phyloP scores from a whole-genome alignment of 2,888 invertebrate species.

The Agrotis clavis region DNA sequence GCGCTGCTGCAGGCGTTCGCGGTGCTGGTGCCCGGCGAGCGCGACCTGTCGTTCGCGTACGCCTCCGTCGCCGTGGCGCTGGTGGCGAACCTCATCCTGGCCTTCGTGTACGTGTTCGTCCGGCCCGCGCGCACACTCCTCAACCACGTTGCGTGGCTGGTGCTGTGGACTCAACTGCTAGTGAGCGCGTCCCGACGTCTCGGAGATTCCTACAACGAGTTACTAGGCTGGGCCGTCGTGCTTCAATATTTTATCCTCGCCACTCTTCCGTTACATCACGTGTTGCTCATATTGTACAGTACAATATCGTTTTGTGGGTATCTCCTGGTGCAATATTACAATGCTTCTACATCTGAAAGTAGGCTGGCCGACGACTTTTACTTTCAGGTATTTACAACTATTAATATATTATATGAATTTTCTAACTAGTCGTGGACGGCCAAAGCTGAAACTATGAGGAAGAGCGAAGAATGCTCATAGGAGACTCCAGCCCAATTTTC shows the following conservation, averaged over 20 bases:
- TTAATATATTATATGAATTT: neutral
- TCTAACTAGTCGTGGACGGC: too few species aligned
- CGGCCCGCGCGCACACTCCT: constrained; percentile 88
- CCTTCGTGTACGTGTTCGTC: constrained; percentile 73
- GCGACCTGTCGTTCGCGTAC: constrained; percentile 80
- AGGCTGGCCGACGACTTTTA: constrained; percentile 81
- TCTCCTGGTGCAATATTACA: constrained; percentile 82
- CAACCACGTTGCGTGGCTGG: constrained; percentile 93
- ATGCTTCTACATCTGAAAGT: constrained; percentile 78
- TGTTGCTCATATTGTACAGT: constrained; percentile 80
- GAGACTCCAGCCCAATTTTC: too few species aligned
- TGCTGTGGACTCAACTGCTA: constrained; percentile 87
- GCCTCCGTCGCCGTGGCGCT: constrained; percentile 74
- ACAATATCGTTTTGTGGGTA: constrained; percentile 77
- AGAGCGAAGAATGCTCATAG: too few species aligned
- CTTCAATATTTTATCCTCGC: constrained; percentile 94
- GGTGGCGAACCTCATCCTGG: constrained; percentile 74
- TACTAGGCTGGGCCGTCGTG: constrained; percentile 94
- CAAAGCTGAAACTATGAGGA: too few species aligned
- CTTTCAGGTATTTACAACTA: constrained; percentile 77
- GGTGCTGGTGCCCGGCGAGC: constrained; percentile 84
- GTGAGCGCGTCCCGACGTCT: constrained; percentile 86
- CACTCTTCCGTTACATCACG: constrained; percentile 92
- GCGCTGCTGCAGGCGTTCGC: constrained; percentile 81
- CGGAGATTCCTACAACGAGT: constrained; percentile 90